Base-by-base conservation (phyloP, 2,113 vertebrate genomes). In the Cephalopholis sonnerati region DNA sequence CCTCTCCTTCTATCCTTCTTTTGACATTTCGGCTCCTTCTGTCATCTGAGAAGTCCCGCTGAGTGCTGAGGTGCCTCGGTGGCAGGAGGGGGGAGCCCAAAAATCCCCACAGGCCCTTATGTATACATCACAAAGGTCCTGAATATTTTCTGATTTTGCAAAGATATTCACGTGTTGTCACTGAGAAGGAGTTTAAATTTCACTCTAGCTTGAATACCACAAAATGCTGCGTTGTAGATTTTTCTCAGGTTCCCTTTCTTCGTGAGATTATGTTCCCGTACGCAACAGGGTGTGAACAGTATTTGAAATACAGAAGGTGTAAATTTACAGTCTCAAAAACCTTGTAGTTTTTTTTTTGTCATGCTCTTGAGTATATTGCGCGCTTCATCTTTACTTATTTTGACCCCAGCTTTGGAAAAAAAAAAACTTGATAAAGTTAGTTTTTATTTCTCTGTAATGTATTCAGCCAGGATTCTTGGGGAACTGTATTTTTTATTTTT, bases 401-500 rank as follows among this genome's bases (percentile, higher is more conserved):
- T 82, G 85, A 86, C 88, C 89, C 59, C 25, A 80, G 85, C 77
- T 89, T 81, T 88, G 76, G 36, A 51, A 27, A 82, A 82, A 89
- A 73, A 81, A 73, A 90, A 87, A 91, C 83, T 90, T 85, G 63
- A 72, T 83, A 77, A 94, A 93, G 89, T 92, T 89, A 81, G 81
- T 89, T 93, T 93, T 91, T 87, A 92, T 92, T 88, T 91, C 74
- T 79, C 76, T 46, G 62, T 93, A 94, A 94, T 95, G 73, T 91
- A 94, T 94, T 93, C 91, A 89, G 91, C 81, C 77, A 88, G 82
- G 87, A 93, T 92, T 94, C 93, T 94, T 87, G 74, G 86, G 91
- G 85, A 92, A 90, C 86, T 89, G 82, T 83, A 77, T 90, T 77
- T 87, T 74, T 77, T n/a, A 48, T 48, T 36, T 18, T 44, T 63